phyloP scores from a whole-genome alignment of 2,888 invertebrate species.

The Trichogramma evanescens region DNA sequence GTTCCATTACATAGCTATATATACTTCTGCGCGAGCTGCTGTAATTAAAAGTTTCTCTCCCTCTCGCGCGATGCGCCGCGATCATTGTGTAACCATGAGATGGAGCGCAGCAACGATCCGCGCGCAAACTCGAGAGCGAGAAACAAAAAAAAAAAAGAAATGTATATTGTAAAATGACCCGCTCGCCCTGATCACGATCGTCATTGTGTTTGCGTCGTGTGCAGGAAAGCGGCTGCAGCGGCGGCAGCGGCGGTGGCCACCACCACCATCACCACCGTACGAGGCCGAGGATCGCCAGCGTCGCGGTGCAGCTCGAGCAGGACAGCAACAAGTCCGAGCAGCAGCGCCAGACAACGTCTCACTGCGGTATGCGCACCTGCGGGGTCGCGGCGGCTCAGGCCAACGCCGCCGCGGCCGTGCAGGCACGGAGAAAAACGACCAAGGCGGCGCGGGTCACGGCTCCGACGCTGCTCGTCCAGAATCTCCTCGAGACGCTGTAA shows the following conservation, averaged over 20 bases:
- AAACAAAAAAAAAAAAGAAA: no score
- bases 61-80: no score
- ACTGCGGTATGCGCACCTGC: constrained; percentile 39
- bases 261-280: constrained; percentile 38
- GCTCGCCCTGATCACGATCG: constrained; percentile 11
- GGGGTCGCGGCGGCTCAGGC: constrained; percentile 20
- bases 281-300: constrained; percentile 39
- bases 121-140: no score
- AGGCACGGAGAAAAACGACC: constrained; percentile 37
- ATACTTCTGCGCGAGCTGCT: background rate
- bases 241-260: no score
- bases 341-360: constrained; percentile 28
- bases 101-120: no score
- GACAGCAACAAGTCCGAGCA: constrained; percentile 45
- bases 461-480: constrained; percentile 40
- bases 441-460: constrained; percentile 39
- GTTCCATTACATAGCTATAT: background rate
- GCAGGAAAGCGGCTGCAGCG: constrained; percentile 16
- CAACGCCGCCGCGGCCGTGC: constrained; percentile 30
- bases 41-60: no score
- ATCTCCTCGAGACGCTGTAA: constrained; percentile 42
- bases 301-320: constrained; percentile 42
- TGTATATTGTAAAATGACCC: constrained; percentile 6
- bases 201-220: background rate
- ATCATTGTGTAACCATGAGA: no score